These are phyloP conservation scores for Protodeltote pygarga DNA, from an alignment of 2,888 invertebrate genomes.

Conservation along the genomic window DNA sequence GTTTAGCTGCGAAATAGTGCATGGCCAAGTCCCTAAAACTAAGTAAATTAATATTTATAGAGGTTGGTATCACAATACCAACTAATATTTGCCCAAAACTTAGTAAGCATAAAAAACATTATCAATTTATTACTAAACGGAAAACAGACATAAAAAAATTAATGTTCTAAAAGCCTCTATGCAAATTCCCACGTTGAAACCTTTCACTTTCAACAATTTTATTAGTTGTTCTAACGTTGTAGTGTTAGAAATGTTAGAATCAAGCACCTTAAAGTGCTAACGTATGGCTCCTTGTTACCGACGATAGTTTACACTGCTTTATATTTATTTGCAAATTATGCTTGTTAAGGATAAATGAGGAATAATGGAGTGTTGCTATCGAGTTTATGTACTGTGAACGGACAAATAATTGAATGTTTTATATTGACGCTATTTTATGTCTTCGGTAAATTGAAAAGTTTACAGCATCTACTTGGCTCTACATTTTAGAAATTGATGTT, in stretches of 20 bases:
- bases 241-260: too few species aligned
- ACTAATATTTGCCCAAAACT: too few species aligned
- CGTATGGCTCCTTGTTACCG: neutral
- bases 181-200: constrained; percentile 9
- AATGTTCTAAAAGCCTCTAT: neutral
- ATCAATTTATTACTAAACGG: too few species aligned
- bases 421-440: too few species aligned
- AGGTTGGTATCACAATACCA: too few species aligned
- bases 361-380: constrained; percentile 30
- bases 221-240: constrained; percentile 29
- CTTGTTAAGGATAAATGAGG: constrained; percentile 34
- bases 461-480: too few species aligned
- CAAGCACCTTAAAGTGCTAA: constrained; percentile 6
- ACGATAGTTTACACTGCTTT: constrained; percentile 7
- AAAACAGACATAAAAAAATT: neutral
- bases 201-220: constrained; percentile 29
- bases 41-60: too few species aligned
- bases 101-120: too few species aligned
- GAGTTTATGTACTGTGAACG: constrained; percentile 38
- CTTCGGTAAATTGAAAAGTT: too few species aligned
- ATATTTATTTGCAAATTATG: constrained; percentile 40
- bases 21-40: too few species aligned
- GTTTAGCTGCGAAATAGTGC: too few species aligned
- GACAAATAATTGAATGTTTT: constrained; percentile 31
- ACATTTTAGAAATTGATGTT: too few species aligned